phyloP scores from a whole-genome alignment of 2,797 vertebrate genomes.

The Nothura maculosa region DNA sequence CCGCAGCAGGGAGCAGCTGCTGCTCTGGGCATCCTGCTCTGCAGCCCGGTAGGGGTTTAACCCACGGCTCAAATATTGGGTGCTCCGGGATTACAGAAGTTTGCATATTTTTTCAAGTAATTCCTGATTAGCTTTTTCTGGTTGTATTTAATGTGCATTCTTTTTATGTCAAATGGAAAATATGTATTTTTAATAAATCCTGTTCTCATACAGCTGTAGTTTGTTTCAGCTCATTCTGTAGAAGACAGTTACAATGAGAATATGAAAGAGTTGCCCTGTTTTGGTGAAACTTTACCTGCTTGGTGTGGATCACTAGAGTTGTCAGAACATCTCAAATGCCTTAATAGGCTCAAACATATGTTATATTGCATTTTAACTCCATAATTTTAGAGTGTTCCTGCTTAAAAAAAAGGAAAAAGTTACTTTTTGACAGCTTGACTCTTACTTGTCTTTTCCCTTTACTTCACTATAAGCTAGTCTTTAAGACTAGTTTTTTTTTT shows the following conservation, averaged over 20 bases:
- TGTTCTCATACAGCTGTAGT: neutral
- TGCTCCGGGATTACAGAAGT: constrained; percentile 54
- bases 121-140: constrained; percentile 24
- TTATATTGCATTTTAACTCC: neutral
- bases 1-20: neutral
- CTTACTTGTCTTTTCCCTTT: neutral
- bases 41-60: neutral
- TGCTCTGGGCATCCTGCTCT: neutral
- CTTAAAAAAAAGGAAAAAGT: neutral
- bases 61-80: neutral
- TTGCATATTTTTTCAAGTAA: constrained; percentile 64
- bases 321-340: neutral
- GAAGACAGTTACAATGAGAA: neutral
- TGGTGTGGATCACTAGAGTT: neutral
- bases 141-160: constrained; percentile 33
- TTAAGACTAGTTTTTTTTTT: neutral
- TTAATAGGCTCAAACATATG: neutral
- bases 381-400: neutral
- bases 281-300: neutral
- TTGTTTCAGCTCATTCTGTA: constrained; percentile 23
- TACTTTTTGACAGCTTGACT: neutral
- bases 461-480: neutral
- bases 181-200: constrained; percentile 76
- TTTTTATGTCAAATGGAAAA: constrained; percentile 67
- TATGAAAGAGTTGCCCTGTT: neutral